Conservation (phyloP, 2,888 invertebrate species). For the Dynastes tityus region DNA sequence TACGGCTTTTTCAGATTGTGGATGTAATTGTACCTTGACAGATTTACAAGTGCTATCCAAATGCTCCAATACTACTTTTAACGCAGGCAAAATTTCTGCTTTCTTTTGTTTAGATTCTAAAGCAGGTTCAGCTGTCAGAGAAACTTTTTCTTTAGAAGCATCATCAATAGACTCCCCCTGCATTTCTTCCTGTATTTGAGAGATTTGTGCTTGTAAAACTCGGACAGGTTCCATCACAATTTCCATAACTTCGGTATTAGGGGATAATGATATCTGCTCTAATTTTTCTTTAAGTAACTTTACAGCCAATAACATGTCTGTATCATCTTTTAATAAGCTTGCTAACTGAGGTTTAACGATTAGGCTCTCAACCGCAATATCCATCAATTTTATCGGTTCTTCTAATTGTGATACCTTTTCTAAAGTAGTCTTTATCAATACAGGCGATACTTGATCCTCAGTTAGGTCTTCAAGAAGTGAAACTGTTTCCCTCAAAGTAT, state of each 20-base stretch:
- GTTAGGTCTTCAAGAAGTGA: background rate
- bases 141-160: background rate
- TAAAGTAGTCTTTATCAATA: conserved; percentile 10
- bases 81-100: background rate
- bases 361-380: background rate
- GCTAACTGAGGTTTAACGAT: conserved; percentile 1
- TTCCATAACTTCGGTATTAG: conserved; percentile 1
- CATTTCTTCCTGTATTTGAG: conserved; percentile 15
- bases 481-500: conserved; percentile 3
- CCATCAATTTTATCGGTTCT: conserved; percentile 31
- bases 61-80: conserved; percentile 28
- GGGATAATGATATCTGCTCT: conserved; percentile 1
- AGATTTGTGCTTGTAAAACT: background rate
- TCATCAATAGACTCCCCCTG: background rate
- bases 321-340: background rate
- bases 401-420: conserved; percentile 16
- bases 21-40: conserved; percentile 18
- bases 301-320: background rate
- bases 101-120: background rate
- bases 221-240: background rate
- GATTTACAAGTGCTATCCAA: conserved; percentile 29
- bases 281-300: conserved; percentile 20
- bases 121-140: background rate
- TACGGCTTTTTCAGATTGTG: conserved; percentile 39
- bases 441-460: background rate